Base-by-base conservation (phyloP, 1,140 invertebrate species). In the Helicoverpa armigera region DNA sequence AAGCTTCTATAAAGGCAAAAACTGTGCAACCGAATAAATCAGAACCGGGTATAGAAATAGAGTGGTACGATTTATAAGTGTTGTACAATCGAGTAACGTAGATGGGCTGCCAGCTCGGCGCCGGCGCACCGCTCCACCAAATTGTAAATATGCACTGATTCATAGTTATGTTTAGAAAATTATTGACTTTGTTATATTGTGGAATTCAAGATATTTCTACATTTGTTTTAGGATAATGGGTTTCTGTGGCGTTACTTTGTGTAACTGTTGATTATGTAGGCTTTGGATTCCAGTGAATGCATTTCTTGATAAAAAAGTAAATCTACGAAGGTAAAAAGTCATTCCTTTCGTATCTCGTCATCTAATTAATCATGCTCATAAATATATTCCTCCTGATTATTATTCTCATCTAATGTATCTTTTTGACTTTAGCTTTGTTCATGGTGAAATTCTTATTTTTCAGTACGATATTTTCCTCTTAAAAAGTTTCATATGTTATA, bases 111-210 rank as follows among this genome's bases (percentile, higher is more conserved):
- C 48, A 73, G 29, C 54, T 18, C 78, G 73, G 83, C 81, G 81
- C 83, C 70, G 74, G 81, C 81, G 81, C 83, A 53, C 35, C 58
- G 58, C 60, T 63, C 50, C 7, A 67, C 75, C 80, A 82, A 81
- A 65, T 82, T 79, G 79, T 73, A 83, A 83, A 83, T 82, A 83
- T 82, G 80, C 74, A 82, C 79, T 81, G 79, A 85, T 80, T 70
- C 75, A 77, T 77, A 63, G 75, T 77, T 77, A 53, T 76, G 81
- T 83, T 81, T 83, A 81, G 82, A 83, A 76, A 85, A 85, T 80
- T 81, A 82, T 80, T 82, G 74, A 63, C 81, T 65, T 80, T 81
- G 63, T 58, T 77, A 67, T 51, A 63, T 67, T 31, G 73, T 23
- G 43, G 58, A 60, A 76, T 76, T 76, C 14, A 50, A 60, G 72